Conservation (phyloP, 2,888 invertebrate species). For the Tachina lurida region DNA sequence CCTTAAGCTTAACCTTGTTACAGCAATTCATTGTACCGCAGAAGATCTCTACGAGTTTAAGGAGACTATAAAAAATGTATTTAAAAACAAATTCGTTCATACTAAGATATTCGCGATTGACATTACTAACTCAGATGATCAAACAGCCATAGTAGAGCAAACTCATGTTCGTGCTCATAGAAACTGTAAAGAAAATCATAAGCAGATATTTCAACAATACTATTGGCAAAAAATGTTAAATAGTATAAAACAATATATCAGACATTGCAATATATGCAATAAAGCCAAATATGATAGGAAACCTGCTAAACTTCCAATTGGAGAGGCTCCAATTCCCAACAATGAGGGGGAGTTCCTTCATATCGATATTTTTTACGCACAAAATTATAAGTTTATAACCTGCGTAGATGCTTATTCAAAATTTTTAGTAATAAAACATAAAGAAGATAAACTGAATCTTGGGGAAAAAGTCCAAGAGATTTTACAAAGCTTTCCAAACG, state of each 20-base stretch:
- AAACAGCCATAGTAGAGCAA: slow-evolving; percentile 40
- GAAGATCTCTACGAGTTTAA: slow-evolving; percentile 51
- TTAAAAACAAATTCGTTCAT: slow-evolving; percentile 38
- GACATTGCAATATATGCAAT: slow-evolving; percentile 10
- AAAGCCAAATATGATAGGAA: not conserved
- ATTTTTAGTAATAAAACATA: slow-evolving; percentile 19
- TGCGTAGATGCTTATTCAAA: slow-evolving; percentile 37
- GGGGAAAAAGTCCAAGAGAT: not conserved
- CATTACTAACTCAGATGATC: slow-evolving; percentile 34
- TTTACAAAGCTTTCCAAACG: slow-evolving; percentile 5
- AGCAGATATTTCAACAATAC: not conserved
- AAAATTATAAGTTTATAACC: slow-evolving; percentile 36
- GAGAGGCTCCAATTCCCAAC: slow-evolving; percentile 16
- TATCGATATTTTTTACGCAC: slow-evolving; percentile 26
- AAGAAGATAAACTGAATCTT: slow-evolving; percentile 21
- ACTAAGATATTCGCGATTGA: slow-evolving; percentile 34
- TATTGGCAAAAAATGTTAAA: not conserved
- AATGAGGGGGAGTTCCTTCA: slow-evolving; percentile 18
- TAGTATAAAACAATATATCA: slow-evolving; percentile 36
- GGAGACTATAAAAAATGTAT: slow-evolving; percentile 28
- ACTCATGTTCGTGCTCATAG: slow-evolving; percentile 54
- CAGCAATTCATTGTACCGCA: slow-evolving; percentile 56
- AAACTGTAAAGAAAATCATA: slow-evolving; percentile 44
- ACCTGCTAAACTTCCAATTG: slow-evolving; percentile 9
- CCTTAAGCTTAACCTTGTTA: slow-evolving; percentile 45